phyloP scores from a whole-genome alignment of 2,888 invertebrate species.

The Ophion ventricosus region DNA sequence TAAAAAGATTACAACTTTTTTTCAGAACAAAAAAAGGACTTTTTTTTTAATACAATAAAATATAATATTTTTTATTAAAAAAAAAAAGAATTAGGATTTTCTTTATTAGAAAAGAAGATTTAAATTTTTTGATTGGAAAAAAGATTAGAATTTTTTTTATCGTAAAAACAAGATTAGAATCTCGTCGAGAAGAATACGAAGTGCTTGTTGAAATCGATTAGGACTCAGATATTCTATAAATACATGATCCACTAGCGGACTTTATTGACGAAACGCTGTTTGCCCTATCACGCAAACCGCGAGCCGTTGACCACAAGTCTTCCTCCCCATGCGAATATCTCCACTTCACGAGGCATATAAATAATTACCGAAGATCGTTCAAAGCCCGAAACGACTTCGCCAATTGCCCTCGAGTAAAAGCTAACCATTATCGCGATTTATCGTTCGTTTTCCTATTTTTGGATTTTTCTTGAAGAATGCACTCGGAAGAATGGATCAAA shows the following conservation, averaged over 20 bases:
- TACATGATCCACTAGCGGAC: constrained; percentile 26
- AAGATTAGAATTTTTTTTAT: too few relatives aligned
- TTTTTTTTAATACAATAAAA: too few relatives aligned
- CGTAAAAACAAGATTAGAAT: too few relatives aligned
- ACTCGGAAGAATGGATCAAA: constrained; percentile 79
- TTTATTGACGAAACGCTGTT: constrained; percentile 34
- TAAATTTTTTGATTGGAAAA: too few relatives aligned
- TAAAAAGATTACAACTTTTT: too few relatives aligned
- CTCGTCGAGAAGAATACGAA: background rate
- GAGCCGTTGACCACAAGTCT: constrained; percentile 61
- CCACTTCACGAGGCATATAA: constrained; percentile 39
- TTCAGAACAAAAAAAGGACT: too few relatives aligned
- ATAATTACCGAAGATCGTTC: constrained; percentile 56
- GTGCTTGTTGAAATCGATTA: constrained; percentile 14
- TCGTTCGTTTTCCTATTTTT: constrained; percentile 51
- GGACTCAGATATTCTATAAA: constrained; percentile 52
- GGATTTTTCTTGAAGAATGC: constrained; percentile 76
- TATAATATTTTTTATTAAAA: too few relatives aligned
- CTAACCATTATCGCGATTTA: constrained; percentile 32
- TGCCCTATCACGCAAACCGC: constrained; percentile 69
- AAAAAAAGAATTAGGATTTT: too few relatives aligned
- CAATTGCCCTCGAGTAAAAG: constrained; percentile 42
- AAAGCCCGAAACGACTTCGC: constrained; percentile 46
- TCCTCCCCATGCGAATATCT: constrained; percentile 18
- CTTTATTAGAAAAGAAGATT: too few relatives aligned